These are phyloP conservation scores for Doryteuthis pealeii DNA, from an alignment of 1,140 invertebrate species.

Conservation along the genomic window DNA sequence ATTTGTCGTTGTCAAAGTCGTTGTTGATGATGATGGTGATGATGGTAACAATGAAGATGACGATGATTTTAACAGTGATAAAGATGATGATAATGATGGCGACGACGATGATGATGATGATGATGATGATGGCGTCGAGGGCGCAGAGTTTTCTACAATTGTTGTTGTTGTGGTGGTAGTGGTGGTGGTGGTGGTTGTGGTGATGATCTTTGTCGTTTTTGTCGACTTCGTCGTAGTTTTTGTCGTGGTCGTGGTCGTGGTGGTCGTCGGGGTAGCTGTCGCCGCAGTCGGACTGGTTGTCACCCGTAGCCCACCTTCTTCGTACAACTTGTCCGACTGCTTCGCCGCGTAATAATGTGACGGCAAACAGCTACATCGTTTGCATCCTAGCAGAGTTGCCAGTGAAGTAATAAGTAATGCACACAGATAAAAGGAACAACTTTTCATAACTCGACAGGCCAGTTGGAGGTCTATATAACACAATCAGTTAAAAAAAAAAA, in stretches of 20 bases:
- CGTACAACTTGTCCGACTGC: too few species aligned
- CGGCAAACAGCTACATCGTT: background rate
- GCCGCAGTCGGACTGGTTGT: too few species aligned
- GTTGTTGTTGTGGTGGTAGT: background rate
- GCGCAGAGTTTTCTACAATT: background rate
- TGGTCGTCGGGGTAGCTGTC: background rate
- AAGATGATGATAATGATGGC: background rate
- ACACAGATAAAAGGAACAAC: background rate
- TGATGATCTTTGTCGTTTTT: background rate
- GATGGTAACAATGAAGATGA: background rate
- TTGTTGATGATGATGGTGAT: background rate
- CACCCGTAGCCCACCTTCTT: too few species aligned
- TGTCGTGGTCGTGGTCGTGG: background rate
- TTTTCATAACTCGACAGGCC: conserved; percentile 4
- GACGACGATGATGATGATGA: background rate
- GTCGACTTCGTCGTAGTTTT: background rate
- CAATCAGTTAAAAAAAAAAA: too few species aligned
- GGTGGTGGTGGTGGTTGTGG: background rate
- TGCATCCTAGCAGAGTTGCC: background rate
- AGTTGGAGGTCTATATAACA: background rate
- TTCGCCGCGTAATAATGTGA: background rate
- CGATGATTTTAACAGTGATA: background rate
- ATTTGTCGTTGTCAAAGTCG: background rate
- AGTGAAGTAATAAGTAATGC: background rate
- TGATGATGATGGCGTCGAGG: background rate